Evolutionary conservation across 2,113 vertebrate genomes (phyloP).

Genomic region (Protobothrops mucrosquamatus): DNA sequence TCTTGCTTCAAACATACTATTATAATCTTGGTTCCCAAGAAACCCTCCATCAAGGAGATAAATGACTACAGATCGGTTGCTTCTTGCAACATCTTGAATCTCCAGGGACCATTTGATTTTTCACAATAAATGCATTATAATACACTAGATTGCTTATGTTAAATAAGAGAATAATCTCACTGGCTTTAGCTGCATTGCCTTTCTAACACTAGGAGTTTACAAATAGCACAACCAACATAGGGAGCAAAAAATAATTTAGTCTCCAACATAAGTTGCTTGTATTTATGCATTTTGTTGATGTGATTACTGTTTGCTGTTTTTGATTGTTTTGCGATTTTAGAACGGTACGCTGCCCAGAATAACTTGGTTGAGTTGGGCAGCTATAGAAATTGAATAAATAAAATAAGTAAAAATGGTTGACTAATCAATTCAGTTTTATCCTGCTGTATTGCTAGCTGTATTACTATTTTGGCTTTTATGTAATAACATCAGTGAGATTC

Average conservation of each 20-base stretch:
- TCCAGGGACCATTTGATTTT: neutral
- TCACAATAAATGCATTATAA: conserved; percentile 1
- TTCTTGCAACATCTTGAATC: too few relatives aligned
- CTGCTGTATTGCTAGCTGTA: neutral
- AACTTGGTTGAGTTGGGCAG: too few relatives aligned
- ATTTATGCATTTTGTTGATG: too few relatives aligned
- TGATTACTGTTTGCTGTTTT: too few relatives aligned
- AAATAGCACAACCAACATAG: neutral
- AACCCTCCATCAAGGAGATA: too few relatives aligned
- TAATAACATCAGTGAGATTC: neutral
- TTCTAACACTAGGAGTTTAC: neutral
- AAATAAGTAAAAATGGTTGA: neutral
- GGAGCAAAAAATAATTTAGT: conserved; percentile 10
- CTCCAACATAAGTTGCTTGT: neutral
- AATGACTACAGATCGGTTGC: too few relatives aligned
- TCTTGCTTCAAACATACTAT: too few relatives aligned
- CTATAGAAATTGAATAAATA: too few relatives aligned
- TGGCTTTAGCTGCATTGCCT: neutral
- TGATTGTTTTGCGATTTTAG: too few relatives aligned
- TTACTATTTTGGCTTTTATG: conserved; percentile 1
- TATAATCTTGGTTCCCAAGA: too few relatives aligned
- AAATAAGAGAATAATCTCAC: neutral
- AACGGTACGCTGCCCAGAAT: too few relatives aligned
- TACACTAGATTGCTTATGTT: conserved; percentile 10
- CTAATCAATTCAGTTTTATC: conserved; percentile 15